phyloP scores from a whole-genome alignment of 2,888 invertebrate genomes.

The Protonemura montana region DNA sequence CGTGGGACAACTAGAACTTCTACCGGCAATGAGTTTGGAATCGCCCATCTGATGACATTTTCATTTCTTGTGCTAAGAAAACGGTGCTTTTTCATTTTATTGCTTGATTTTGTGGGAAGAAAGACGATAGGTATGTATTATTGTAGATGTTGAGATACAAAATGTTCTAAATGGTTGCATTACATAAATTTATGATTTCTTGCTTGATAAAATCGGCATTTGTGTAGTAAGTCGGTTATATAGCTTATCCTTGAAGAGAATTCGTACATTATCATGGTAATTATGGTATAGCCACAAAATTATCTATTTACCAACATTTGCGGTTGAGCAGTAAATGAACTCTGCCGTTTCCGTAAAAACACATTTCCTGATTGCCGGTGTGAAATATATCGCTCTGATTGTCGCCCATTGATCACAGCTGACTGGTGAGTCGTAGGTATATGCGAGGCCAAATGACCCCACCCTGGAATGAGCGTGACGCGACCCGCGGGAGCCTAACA shows the following conservation, averaged over 20 bases:
- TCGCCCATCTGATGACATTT: not conserved
- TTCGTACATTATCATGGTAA: no score
- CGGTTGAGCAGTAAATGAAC: not conserved
- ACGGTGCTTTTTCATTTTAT: no score
- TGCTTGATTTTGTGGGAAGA: no score
- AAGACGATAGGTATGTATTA: no score
- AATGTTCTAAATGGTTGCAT: no score
- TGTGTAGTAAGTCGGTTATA: no score
- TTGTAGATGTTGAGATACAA: no score
- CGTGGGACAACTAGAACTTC: not conserved
- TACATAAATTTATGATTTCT: no score
- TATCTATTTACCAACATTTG: not conserved
- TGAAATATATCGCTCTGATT: not conserved
- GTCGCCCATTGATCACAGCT: not conserved
- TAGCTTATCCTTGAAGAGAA: no score
- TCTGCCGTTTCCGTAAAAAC: not conserved
- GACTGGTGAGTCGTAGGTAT: not conserved
- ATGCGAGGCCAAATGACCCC: constrained; percentile 14
- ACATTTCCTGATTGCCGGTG: not conserved
- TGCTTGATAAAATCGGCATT: no score
- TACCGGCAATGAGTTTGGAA: no score
- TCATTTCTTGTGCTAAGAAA: not conserved
- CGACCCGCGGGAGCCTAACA: not conserved
- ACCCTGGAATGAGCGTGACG: not conserved
- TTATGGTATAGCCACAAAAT: not conserved